Conservation (phyloP, 2,113 vertebrate genomes). For the Rallus limicola region DNA sequence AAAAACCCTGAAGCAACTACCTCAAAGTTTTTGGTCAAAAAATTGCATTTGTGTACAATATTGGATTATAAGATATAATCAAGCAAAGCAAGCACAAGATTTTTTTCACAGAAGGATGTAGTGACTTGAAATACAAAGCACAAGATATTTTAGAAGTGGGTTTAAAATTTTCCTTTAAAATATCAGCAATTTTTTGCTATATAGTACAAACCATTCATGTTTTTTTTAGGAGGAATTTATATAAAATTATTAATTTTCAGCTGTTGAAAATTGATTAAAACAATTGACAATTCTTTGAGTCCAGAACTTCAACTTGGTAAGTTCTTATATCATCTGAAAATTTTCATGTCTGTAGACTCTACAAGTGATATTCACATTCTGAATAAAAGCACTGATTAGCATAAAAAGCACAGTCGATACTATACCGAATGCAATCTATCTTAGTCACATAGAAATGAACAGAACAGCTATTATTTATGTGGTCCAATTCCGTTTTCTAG, state of each 20-base stretch:
- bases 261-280: not conserved
- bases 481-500: not conserved
- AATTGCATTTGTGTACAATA: not conserved
- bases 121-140: not conserved
- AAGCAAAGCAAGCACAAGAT: not conserved
- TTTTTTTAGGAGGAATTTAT: not conserved
- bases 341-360: not conserved
- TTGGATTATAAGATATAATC: not conserved
- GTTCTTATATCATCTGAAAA: not conserved
- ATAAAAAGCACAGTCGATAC: not conserved
- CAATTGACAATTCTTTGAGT: not conserved
- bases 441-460: not conserved
- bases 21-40: not conserved
- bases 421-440: not conserved
- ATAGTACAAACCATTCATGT: not conserved
- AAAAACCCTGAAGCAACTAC: not conserved
- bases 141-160: not conserved
- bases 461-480: not conserved
- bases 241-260: not conserved
- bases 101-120: not conserved
- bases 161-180: not conserved
- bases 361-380: not conserved
- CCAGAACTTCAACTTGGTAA: not conserved
- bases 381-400: not conserved
- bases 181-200: not conserved